These are phyloP conservation scores for Chiloscyllium punctatum DNA, from an alignment of 2,797 vertebrate species.

Conservation along the genomic window DNA sequence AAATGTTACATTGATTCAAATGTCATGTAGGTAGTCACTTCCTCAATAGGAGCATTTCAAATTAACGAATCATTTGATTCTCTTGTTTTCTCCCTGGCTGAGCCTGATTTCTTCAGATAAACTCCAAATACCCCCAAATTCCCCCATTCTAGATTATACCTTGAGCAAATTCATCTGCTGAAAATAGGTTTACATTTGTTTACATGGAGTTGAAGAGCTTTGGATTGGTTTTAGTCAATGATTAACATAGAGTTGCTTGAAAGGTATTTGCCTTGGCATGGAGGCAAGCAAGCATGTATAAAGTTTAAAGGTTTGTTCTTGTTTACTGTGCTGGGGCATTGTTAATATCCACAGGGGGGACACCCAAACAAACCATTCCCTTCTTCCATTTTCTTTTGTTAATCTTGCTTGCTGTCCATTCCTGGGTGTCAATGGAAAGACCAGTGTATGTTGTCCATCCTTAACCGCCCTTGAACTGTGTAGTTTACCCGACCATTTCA, in stretches of 20 bases:
- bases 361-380: background rate
- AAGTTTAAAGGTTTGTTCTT: background rate
- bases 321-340: background rate
- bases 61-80: background rate
- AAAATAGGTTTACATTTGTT: background rate
- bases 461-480: too few species aligned
- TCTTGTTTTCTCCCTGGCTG: background rate
- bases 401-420: background rate
- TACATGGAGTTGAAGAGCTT: background rate
- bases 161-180: background rate
- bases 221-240: slow-evolving; percentile 12
- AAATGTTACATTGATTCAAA: background rate
- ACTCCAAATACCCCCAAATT: too few species aligned
- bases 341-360: background rate
- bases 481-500: too few species aligned
- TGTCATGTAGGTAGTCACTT: background rate
- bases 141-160: background rate
- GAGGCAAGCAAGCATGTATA: background rate
- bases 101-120: background rate
- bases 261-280: background rate
- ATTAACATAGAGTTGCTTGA: slow-evolving; percentile 4
- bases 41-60: background rate
- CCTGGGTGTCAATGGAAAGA: too few species aligned
- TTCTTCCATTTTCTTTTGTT: background rate
- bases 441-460: too few species aligned